Percentiles rank a stretch among this genome's conserved stretches.
phyloP scores from a whole-genome alignment of 1,140 invertebrate genomes.

The Lanistes nyassanus region DNA sequence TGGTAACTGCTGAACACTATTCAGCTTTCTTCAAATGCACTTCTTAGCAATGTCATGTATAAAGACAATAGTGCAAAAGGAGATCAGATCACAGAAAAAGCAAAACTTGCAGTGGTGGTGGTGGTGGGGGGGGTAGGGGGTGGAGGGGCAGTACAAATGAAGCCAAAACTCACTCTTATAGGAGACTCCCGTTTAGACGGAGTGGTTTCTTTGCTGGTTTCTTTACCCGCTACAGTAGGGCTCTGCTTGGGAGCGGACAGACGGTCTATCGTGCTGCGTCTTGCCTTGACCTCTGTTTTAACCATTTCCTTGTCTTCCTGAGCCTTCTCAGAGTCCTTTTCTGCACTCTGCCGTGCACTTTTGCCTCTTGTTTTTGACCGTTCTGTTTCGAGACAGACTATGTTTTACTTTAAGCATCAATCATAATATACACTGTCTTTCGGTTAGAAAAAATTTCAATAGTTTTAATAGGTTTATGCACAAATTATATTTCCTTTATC shows the following conservation, averaged over 20 bases:
- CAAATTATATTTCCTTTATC: not conserved
- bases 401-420: too few species aligned
- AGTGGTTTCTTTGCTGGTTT: slow-evolving; percentile 2
- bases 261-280: slow-evolving; percentile 10
- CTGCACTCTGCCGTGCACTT: slow-evolving; percentile 9
- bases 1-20: too few species aligned
- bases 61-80: too few species aligned
- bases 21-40: too few species aligned
- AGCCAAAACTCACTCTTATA: slow-evolving; percentile 21
- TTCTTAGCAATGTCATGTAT: too few species aligned
- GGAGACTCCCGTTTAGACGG: slow-evolving; percentile 24
- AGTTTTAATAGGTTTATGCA: too few species aligned
- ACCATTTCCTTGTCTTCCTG: slow-evolving; percentile 40
- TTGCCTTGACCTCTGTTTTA: slow-evolving; percentile 31
- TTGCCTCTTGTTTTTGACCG: slow-evolving; percentile 21
- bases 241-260: slow-evolving; percentile 30
- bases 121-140: not conserved
- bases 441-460: too few species aligned
- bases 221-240: not conserved
- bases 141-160: not conserved
- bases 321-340: slow-evolving; percentile 44
- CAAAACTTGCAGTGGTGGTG: not conserved
- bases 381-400: not conserved
- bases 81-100: too few species aligned
- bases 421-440: too few species aligned